Evolutionary conservation across 2,888 invertebrate species (phyloP), one percentile per base, ranked within the genome.

Genomic region (Drosophila mimica): DNA sequence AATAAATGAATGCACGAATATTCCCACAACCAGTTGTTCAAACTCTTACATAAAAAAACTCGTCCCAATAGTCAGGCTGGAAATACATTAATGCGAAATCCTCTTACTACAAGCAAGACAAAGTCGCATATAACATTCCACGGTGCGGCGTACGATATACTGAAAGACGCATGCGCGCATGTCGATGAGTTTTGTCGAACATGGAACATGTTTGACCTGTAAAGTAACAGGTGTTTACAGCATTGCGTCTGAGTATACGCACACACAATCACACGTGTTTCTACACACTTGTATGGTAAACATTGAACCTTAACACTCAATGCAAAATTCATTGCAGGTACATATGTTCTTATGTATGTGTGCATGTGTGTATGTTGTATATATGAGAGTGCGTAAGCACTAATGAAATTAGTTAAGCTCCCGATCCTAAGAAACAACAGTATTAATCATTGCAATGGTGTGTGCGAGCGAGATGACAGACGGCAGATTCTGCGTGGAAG

Each of bases 191-290:
- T 61, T 52, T 68, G 65, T 56, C 57, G 48, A 65, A 61, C 68
- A 62, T 79, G 56, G 43, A 78, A 75, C 82, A 75, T 63, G 82
- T 83, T 81, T 33, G 82, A 76, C 51, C 78, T 78, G 78, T 80
- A 78, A 78, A 80, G 78, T 80, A 78, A 78, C 78, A 78, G 80
- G 78, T 78, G 78, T 79, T 68, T 71, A 76, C 79, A 63, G 70
- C 70, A 46, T 28, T 28, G 58, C 31, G 34, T 15, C 8, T 13
- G 64, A 61, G 34, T 59, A 57, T 9, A 17, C 20, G 7, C 17
- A n/a, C n/a, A 58, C 33, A 51, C 40, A 31, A 15, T 20, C 8
- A 20, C 20, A 34, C 46, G 59, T 64, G 59, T 64, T 73, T 33
- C 46, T 30, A 20, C 72, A 63, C 52, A 58, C 53, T 43, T 72